phyloP scores from a whole-genome alignment of 2,888 invertebrate genomes.

The Penaeus monodon region DNA sequence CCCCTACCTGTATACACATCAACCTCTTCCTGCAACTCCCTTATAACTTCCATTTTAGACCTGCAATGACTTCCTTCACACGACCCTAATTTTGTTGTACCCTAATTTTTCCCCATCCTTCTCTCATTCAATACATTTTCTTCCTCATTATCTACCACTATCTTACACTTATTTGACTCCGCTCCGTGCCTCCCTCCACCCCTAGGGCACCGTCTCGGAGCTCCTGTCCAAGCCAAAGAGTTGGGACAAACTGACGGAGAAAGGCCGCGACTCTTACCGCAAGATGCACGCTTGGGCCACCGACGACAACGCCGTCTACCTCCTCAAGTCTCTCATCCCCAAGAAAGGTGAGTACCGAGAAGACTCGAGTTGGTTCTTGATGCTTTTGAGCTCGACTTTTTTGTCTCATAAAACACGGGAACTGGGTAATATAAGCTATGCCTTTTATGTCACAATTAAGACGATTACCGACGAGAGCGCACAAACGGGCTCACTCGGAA shows the following conservation, averaged over 20 bases:
- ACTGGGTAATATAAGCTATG: too few species aligned
- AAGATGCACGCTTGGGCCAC: slow-evolving; percentile 99
- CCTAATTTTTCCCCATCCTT: neutral
- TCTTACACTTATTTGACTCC: neutral
- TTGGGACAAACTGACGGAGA: slow-evolving; percentile 99
- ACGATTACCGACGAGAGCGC: too few species aligned
- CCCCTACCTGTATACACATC: too few species aligned
- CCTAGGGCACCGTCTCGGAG: slow-evolving; percentile 97
- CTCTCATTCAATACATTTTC: neutral
- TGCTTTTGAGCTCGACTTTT: too few species aligned
- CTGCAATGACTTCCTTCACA: too few species aligned
- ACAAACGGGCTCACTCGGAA: too few species aligned
- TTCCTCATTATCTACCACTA: neutral
- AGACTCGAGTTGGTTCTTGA: neutral
- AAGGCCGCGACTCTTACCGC: slow-evolving; percentile 97
- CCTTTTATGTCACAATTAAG: too few species aligned
- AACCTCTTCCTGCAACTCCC: too few species aligned
- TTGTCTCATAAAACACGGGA: too few species aligned
- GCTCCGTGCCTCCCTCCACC: slow-evolving; percentile 64
- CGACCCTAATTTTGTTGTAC: too few species aligned
- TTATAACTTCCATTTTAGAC: too few species aligned
- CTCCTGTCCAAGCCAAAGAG: slow-evolving; percentile 98
- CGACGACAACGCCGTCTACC: slow-evolving; percentile 95
- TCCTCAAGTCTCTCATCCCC: slow-evolving; percentile 97
- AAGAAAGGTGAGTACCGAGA: slow-evolving; percentile 86